phyloP scores from a whole-genome alignment of 2,888 invertebrate genomes.

The Limenitis camilla region DNA sequence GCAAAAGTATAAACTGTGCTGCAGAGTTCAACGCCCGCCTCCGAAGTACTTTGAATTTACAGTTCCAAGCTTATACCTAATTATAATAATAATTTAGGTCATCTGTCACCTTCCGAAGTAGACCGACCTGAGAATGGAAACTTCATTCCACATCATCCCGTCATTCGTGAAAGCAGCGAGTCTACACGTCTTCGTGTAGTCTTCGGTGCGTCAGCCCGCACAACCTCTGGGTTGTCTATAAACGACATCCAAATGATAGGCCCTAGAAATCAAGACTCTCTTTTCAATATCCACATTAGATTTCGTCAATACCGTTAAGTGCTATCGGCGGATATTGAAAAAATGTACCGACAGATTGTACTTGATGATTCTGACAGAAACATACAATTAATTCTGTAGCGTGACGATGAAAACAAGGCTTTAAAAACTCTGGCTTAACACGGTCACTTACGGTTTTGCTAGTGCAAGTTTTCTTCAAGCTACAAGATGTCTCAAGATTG shows the following conservation, averaged over 20 bases:
- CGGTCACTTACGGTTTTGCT: constrained; percentile 24
- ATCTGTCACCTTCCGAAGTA: neutral
- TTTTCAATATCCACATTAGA: constrained; percentile 20
- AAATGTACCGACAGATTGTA: constrained; percentile 21
- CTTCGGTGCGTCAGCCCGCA: too few relatives aligned
- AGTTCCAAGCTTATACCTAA: too few relatives aligned
- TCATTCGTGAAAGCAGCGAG: too few relatives aligned
- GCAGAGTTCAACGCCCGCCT: too few relatives aligned
- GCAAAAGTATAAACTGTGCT: too few relatives aligned
- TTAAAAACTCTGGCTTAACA: constrained; percentile 18
- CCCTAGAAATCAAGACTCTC: constrained; percentile 22
- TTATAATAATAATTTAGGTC: neutral
- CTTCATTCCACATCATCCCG: too few relatives aligned
- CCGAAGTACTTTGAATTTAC: too few relatives aligned
- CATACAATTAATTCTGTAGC: constrained; percentile 22
- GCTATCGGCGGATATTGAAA: constrained; percentile 22
- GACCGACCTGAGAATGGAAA: too few relatives aligned
- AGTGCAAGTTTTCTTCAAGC: constrained; percentile 22
- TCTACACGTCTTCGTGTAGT: too few relatives aligned
- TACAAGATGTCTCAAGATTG: constrained; percentile 22
- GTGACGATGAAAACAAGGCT: constrained; percentile 19
- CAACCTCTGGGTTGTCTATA: too few relatives aligned
- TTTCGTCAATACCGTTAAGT: constrained; percentile 19
- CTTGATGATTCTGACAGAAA: constrained; percentile 11
- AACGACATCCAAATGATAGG: too few relatives aligned